These are phyloP conservation scores for Acanthornis magna DNA, from an alignment of 2,797 vertebrate genomes.

Conservation along the genomic window DNA sequence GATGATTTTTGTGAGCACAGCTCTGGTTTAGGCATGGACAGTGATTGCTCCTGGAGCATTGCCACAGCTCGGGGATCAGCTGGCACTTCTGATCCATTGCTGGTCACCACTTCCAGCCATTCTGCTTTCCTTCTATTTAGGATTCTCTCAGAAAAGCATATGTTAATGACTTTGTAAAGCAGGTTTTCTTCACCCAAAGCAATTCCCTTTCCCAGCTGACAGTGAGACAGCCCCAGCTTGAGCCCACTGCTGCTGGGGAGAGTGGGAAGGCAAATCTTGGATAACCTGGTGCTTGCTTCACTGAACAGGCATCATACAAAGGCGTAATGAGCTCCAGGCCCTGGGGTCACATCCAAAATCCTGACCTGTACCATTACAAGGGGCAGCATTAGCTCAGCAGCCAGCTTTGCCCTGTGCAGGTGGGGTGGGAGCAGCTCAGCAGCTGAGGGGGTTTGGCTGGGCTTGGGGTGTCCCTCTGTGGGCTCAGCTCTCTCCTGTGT, in stretches of 20 bases:
- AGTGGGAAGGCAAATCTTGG: rapidly evolving
- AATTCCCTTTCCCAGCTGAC: neutral
- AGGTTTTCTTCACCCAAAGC: neutral
- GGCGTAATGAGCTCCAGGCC: neutral
- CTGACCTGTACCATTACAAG: rapidly evolving
- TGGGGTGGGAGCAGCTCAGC: neutral
- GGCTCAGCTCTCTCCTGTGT: conserved; percentile 36
- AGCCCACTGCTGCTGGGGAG: neutral
- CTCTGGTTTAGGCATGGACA: neutral
- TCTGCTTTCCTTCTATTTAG: neutral
- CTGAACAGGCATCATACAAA: neutral
- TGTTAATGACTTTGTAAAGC: neutral
- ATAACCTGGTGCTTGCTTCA: neutral
- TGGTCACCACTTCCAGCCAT: neutral
- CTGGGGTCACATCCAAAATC: neutral
- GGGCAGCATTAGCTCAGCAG: neutral
- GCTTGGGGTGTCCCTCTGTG: rapidly evolving
- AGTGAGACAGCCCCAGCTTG: neutral
- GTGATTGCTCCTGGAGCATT: neutral
- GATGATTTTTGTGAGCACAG: neutral
- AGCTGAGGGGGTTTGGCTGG: neutral
- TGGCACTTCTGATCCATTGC: neutral
- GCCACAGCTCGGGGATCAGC: neutral
- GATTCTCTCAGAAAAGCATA: neutral
- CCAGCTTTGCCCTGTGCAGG: rapidly evolving